These are phyloP conservation scores for Anarhynchus alexandrinus DNA, from an alignment of 2,113 vertebrate genomes.

Conservation along the genomic window DNA sequence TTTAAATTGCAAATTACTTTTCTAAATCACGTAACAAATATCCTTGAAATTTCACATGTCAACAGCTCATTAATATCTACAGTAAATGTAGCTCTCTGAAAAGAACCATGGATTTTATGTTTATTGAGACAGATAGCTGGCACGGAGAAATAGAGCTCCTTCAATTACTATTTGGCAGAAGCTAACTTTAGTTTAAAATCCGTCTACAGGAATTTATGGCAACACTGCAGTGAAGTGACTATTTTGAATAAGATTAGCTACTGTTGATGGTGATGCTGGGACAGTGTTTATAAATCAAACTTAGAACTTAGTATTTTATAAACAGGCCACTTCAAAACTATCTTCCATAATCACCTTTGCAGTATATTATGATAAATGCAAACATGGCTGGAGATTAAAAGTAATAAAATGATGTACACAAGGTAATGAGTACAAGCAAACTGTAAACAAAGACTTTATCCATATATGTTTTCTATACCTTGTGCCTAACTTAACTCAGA, in stretches of 20 bases:
- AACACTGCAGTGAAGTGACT: slow-evolving; percentile 65
- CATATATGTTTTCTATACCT: not conserved
- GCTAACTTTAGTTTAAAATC: slow-evolving; percentile 74
- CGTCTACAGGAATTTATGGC: slow-evolving; percentile 69
- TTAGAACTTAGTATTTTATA: slow-evolving; percentile 64
- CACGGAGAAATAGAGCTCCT: slow-evolving; percentile 66
- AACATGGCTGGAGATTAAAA: slow-evolving; percentile 56
- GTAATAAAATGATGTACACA: slow-evolving; percentile 38
- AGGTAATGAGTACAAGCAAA: slow-evolving; percentile 48
- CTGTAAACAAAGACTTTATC: slow-evolving; percentile 20
- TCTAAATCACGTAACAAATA: slow-evolving; percentile 74
- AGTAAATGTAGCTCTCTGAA: slow-evolving; percentile 68
- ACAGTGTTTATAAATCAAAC: slow-evolving; percentile 69
- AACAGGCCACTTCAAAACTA: slow-evolving; percentile 60
- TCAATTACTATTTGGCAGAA: slow-evolving; percentile 75
- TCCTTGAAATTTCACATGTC: slow-evolving; percentile 75
- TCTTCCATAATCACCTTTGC: slow-evolving; percentile 61
- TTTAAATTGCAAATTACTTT: slow-evolving; percentile 74
- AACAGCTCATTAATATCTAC: slow-evolving; percentile 75
- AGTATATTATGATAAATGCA: slow-evolving; percentile 65
- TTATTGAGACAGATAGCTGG: slow-evolving; percentile 74
- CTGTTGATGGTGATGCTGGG: slow-evolving; percentile 55
- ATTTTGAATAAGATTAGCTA: slow-evolving; percentile 74
- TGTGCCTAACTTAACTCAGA: not conserved
- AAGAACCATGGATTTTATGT: slow-evolving; percentile 67